phyloP scores from a whole-genome alignment of 2,113 vertebrate species.

The Climacteris rufus region DNA sequence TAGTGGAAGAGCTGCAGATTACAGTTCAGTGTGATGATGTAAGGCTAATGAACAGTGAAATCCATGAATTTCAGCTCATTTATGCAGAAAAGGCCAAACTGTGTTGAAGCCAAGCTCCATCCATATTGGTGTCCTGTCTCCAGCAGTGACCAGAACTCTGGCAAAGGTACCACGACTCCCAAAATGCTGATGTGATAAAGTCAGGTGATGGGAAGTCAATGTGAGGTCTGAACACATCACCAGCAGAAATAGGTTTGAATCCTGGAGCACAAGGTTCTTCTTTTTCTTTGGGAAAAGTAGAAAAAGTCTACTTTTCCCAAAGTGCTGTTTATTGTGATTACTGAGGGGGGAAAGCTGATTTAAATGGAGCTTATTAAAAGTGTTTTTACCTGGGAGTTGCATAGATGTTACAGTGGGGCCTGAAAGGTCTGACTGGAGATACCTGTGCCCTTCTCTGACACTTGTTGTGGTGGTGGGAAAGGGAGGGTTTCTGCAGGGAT shows the following conservation, averaged over 20 bases:
- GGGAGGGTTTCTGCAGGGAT: not conserved
- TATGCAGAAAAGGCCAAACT: not conserved
- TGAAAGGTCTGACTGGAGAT: not conserved
- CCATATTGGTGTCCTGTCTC: not conserved
- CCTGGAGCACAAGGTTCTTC: not conserved
- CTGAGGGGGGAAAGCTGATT: not conserved
- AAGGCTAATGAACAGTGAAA: not conserved
- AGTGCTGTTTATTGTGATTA: not conserved
- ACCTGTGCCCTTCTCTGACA: not conserved
- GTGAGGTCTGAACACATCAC: not conserved
- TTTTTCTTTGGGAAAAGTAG: not conserved
- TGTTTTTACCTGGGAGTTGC: not conserved
- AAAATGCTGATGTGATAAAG: not conserved
- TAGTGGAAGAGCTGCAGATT: not conserved
- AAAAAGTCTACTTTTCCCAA: not conserved
- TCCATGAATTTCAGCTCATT: not conserved
- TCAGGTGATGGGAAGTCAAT: not conserved
- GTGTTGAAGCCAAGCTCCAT: not conserved
- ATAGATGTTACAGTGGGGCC: not conserved
- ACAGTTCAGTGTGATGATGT: not conserved
- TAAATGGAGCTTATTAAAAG: not conserved
- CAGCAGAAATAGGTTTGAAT: not conserved
- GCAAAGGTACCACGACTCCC: not conserved
- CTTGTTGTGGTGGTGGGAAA: not conserved
- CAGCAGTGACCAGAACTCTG: not conserved